Evolutionary conservation across 2,888 invertebrate species (phyloP).

Genomic region (Megamerina dolium): DNA sequence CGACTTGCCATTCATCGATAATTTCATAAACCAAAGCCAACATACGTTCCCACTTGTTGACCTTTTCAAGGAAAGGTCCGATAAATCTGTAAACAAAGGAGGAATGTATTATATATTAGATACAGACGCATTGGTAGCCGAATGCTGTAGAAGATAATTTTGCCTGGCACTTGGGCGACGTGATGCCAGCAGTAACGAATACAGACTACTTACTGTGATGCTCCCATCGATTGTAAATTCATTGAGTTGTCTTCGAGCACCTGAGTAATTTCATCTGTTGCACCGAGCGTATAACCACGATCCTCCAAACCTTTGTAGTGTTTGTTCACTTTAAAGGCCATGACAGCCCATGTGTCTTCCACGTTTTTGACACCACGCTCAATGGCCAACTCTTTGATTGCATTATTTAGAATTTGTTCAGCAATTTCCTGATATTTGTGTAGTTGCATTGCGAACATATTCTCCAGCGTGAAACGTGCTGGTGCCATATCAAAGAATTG

Average conservation of each 20-base stretch:
- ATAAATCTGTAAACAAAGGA: conserved; percentile 58
- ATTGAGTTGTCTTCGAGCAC: conserved; percentile 83
- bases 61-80: conserved; percentile 76
- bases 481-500: conserved; percentile 81
- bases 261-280: conserved; percentile 75
- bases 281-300: conserved; percentile 68
- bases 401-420: conserved; percentile 78
- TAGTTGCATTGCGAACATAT: conserved; percentile 89
- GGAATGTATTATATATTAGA: conserved; percentile 2
- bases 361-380: conserved; percentile 83
- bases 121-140: background rate
- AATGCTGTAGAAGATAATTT: background rate
- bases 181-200: background rate
- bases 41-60: conserved; percentile 80
- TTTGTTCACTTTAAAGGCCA: conserved; percentile 59
- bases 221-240: conserved; percentile 86
- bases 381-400: conserved; percentile 85
- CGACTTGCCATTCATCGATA: conserved; percentile 78
- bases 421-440: conserved; percentile 78
- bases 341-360: conserved; percentile 65
- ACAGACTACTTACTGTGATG: conserved; percentile 70
- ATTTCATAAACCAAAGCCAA: conserved; percentile 78
- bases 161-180: background rate
- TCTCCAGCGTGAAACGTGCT: conserved; percentile 82
- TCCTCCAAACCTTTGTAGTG: conserved; percentile 71